A percentile compares a stretch with the other conserved stretches of the same genome.
These are phyloP conservation scores for Zaprionus lachaisei DNA, from an alignment of 1,140 invertebrate species.

Conservation along the genomic window DNA sequence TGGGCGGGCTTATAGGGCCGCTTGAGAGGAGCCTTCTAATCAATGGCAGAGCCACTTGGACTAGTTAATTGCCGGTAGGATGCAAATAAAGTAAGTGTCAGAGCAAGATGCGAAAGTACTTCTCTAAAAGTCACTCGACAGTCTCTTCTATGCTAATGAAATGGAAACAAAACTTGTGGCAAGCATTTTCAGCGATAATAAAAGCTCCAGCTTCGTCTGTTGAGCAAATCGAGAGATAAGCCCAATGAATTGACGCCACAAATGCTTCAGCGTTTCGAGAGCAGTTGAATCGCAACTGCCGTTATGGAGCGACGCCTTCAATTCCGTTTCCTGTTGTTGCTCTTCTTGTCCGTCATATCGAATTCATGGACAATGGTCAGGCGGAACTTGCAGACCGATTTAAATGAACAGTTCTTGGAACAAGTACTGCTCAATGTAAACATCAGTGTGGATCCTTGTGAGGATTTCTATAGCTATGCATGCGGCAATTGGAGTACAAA, in stretches of 20 bases:
- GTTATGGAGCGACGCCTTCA: slow-evolving; percentile 38
- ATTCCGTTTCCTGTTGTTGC: slow-evolving; percentile 30
- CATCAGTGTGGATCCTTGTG: slow-evolving; percentile 55
- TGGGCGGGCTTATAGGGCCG: background rate
- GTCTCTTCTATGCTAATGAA: slow-evolving; percentile 18
- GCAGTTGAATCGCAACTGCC: slow-evolving; percentile 38
- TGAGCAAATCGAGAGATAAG: slow-evolving; percentile 35
- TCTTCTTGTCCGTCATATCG: slow-evolving; percentile 11
- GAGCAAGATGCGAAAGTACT: background rate
- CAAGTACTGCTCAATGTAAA: slow-evolving; percentile 58
- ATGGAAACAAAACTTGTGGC: slow-evolving; percentile 27
- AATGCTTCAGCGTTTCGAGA: slow-evolving; percentile 15
- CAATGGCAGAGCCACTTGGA: slow-evolving; percentile 36
- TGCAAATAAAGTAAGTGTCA: slow-evolving; percentile 23
- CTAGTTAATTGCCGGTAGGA: slow-evolving; percentile 45
- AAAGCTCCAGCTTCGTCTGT: slow-evolving; percentile 19
- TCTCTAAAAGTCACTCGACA: background rate
- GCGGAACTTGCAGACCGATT: background rate
- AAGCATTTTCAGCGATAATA: slow-evolving; percentile 27
- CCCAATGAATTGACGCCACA: background rate
- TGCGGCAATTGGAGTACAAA: slow-evolving; percentile 64
- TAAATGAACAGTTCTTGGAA: slow-evolving; percentile 33
- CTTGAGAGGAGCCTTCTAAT: slow-evolving; percentile 27
- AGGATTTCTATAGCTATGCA: slow-evolving; percentile 65
- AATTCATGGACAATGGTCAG: slow-evolving; percentile 4